Evolutionary conservation across 2,113 vertebrate genomes (phyloP).

Genomic region (Cromileptes altivelis): DNA sequence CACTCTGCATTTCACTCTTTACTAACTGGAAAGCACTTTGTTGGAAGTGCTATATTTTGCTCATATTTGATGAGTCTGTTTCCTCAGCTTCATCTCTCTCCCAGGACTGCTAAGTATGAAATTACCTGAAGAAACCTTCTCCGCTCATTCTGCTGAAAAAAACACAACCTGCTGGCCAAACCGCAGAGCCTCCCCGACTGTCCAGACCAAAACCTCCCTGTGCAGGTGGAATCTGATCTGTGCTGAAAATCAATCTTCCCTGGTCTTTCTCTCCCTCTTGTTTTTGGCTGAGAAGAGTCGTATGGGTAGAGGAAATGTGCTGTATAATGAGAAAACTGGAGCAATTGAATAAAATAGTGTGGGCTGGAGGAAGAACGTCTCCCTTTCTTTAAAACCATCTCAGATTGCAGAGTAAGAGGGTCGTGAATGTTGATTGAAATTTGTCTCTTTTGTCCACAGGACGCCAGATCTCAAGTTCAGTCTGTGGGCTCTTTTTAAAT

Average conservation of each 20-base stretch:
- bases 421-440: conserved; percentile 2
- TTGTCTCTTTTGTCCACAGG: neutral
- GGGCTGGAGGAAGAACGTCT: neutral
- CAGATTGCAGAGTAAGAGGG: neutral
- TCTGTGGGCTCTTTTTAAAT: no score
- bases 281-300: conserved; percentile 20
- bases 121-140: conserved; percentile 13
- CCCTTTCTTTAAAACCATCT: neutral
- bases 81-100: neutral
- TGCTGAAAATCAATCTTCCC: conserved; percentile 27
- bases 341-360: conserved; percentile 32
- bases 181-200: neutral
- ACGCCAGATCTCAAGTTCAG: neutral
- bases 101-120: neutral
- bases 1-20: neutral
- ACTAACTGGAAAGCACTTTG: neutral
- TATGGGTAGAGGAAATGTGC: conserved; percentile 23
- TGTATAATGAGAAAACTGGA: conserved; percentile 19
- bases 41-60: neutral
- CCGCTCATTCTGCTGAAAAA: conserved; percentile 31
- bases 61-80: neutral
- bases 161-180: conserved; percentile 30
- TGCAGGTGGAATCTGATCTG: conserved; percentile 58
- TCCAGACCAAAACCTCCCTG: conserved; percentile 22
- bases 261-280: conserved; percentile 15